Percentiles rank a stretch among this genome's conserved stretches.
Evolutionary conservation across 2,797 vertebrate genomes (phyloP).

Genomic region (Vespertilio murinus): DNA sequence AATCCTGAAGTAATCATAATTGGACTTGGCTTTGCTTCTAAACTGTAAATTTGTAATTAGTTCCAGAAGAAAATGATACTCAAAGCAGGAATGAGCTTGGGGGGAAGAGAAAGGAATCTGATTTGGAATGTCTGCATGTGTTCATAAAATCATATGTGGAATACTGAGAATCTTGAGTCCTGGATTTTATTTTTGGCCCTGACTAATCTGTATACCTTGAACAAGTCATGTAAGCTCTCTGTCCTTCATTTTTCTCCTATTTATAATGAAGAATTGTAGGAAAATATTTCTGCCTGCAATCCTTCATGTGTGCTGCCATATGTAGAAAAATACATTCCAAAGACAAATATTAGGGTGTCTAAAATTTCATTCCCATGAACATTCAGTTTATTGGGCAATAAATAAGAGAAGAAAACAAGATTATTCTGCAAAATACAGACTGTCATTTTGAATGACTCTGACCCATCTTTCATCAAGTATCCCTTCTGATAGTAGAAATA

Average conservation of each 20-base stretch:
- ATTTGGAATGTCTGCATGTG: background rate
- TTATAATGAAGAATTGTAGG: background rate
- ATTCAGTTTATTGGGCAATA: slow-evolving; percentile 58
- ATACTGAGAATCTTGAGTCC: background rate
- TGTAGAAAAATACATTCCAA: slow-evolving; percentile 45
- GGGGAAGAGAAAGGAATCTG: background rate
- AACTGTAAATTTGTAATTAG: slow-evolving; percentile 59
- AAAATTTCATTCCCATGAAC: slow-evolving; percentile 65
- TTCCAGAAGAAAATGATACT: slow-evolving; percentile 23
- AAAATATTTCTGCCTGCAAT: background rate
- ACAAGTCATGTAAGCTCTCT: slow-evolving; percentile 7
- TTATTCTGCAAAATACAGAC: slow-evolving; percentile 35
- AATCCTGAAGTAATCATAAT: background rate
- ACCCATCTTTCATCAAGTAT: slow-evolving; percentile 23
- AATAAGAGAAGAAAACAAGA: slow-evolving; percentile 60
- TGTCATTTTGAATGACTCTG: slow-evolving; percentile 45
- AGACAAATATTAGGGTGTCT: background rate
- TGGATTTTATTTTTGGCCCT: background rate
- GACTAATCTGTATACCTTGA: background rate
- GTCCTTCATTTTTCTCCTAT: background rate
- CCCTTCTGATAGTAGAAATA: background rate
- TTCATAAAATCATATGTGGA: background rate
- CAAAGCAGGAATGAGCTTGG: slow-evolving; percentile 44
- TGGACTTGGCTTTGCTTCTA: background rate
- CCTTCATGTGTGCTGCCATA: background rate